Conservation (phyloP, 2,888 invertebrate species). For the Andrena flavipes region DNA sequence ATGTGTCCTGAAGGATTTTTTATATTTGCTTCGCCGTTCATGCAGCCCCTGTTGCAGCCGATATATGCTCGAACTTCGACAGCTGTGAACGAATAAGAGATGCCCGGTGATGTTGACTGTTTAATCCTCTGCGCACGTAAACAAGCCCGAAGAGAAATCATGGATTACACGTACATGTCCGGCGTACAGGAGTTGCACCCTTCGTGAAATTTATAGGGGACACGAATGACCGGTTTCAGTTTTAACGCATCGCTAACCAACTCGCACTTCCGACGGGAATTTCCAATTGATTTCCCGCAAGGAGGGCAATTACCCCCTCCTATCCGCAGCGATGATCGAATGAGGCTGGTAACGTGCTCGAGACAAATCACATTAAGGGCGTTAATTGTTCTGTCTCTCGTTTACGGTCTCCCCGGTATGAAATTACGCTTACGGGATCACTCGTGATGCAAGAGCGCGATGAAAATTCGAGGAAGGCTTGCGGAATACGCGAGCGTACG, state of each 20-base stretch:
- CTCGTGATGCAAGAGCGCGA: neutral
- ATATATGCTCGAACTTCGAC: constrained; percentile 1
- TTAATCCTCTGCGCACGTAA: neutral
- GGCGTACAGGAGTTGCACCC: neutral
- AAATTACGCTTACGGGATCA: constrained; percentile 4
- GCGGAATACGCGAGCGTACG: neutral
- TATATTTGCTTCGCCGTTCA: neutral
- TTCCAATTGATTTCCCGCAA: constrained; percentile 41
- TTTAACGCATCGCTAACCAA: constrained; percentile 74
- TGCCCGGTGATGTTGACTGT: neutral
- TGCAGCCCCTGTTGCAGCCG: too few species aligned
- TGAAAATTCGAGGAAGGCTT: constrained; percentile 2
- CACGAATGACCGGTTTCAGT: constrained; percentile 75
- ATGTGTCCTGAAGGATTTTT: neutral
- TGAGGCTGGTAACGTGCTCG: constrained; percentile 10
- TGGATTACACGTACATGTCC: neutral
- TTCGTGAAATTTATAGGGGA: constrained; percentile 33
- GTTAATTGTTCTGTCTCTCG: constrained; percentile 21
- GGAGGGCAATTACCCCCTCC: constrained; percentile 19
- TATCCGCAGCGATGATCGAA: constrained; percentile 16
- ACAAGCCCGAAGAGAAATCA: neutral
- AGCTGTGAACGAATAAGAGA: neutral
- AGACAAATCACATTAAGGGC: constrained; percentile 44
- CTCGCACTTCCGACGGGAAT: constrained; percentile 69
- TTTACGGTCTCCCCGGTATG: constrained; percentile 1